Evolutionary conservation across 2,888 invertebrate species (phyloP), one percentile per base, ranked within the genome.

Genomic region (Drosophila vallismaia): DNA sequence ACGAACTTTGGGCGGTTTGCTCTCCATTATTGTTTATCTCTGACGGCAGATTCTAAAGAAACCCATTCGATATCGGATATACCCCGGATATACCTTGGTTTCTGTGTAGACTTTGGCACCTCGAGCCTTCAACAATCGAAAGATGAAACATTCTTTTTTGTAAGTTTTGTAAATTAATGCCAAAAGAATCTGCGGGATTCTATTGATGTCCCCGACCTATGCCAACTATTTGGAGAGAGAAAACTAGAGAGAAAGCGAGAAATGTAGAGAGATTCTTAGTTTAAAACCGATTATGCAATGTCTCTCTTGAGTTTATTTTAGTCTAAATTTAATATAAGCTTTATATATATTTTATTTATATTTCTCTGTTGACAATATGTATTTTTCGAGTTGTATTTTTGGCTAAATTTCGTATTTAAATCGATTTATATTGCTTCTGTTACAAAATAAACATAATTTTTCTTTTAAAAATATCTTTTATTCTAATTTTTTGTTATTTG

Each of bases 321-420:
- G 67, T 77, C 80, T 80, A 80, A 77, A 62, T 75, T 69, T 80
- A 85, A 67, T 62, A 58, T 52, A 48, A 24, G 9, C 19, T 44
- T 5, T 24, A 48, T 62, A 67, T 62, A 69, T 57, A 69, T 45
- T 33, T 10, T 40, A n/a, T 40, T 29, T 3, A 8, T 10, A 38
- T 55, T 45, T 45, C 57, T 57, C 44, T 58, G 59, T 60, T 46
- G 46, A 50, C 49, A 45, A 28, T 38, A 48, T 60, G 9, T 64
- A 36, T n/a, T 38, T 48, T 73, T 58, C 62, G 9, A 10, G 42
- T 50, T 75, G 63, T 68, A 28, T 33, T 33, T 38, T 36, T 69
- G 69, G 59, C 60, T 29, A 31, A 46, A 14, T 62, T 63, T 76
- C 52, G 40, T 14, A 24, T 49, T 46, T 19, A 19, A 1, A 19